Evolutionary conservation across 2,797 vertebrate genomes (phyloP).

Genomic region (Crossoptilon crossoptilon): DNA sequence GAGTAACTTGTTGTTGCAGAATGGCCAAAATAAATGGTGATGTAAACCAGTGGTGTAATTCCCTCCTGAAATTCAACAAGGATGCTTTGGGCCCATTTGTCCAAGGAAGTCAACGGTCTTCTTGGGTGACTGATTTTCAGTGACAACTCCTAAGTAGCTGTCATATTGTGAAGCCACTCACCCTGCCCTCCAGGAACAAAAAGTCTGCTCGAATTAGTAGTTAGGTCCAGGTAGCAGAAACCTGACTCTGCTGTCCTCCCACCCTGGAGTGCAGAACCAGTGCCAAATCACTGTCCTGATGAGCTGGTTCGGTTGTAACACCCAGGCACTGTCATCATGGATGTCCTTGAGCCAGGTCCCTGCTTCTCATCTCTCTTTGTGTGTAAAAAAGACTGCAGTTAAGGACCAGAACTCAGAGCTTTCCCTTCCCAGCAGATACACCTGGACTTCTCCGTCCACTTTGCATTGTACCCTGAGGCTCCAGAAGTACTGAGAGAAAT

Average conservation of each 20-base stretch:
- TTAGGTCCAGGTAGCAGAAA: neutral
- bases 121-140: slow-evolving; percentile 12
- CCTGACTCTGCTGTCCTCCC: neutral
- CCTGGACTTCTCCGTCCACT: neutral
- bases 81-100: neutral
- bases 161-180: slow-evolving; percentile 10
- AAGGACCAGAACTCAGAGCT: neutral
- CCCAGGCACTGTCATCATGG: neutral
- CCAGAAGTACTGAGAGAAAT: neutral
- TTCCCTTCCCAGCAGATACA: neutral
- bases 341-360: neutral
- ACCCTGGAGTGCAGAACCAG: neutral
- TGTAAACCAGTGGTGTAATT: neutral
- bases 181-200: slow-evolving; percentile 27
- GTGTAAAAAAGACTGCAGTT: neutral
- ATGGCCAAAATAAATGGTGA: neutral
- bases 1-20: slow-evolving; percentile 1
- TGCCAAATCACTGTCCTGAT: rapidly evolving
- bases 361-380: neutral
- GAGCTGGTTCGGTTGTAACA: neutral
- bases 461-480: neutral
- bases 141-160: slow-evolving; percentile 48
- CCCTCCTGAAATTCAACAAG: neutral
- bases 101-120: neutral
- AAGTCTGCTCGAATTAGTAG: neutral